Percentiles rank a stretch among this genome's conserved stretches.
Evolutionary conservation across 2,888 invertebrate species (phyloP).

Genomic region (Trichopria drosophilae): DNA sequence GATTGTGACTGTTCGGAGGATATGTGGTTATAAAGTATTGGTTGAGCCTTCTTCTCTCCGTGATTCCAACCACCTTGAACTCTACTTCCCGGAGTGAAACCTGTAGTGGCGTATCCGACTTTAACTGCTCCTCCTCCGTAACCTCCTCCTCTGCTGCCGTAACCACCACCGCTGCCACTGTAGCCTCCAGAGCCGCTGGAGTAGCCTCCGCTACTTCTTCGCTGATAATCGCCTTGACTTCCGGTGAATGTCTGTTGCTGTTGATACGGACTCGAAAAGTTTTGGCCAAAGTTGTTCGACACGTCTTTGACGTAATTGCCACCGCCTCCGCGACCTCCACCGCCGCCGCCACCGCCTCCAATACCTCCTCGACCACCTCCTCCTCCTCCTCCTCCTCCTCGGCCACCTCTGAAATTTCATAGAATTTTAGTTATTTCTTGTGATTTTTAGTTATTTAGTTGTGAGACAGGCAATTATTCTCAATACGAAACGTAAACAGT

Average conservation of each 20-base stretch:
- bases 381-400: constrained; percentile 47
- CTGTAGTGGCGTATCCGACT: constrained; percentile 38
- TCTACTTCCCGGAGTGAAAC: constrained; percentile 47
- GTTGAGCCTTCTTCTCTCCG: too few species aligned
- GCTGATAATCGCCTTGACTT: constrained; percentile 38
- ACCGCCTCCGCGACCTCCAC: constrained; percentile 39
- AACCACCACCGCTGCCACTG: constrained; percentile 34
- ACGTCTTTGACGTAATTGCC: constrained; percentile 44
- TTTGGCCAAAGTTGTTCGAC: constrained; percentile 44
- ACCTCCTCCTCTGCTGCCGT: constrained; percentile 38
- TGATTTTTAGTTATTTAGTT: too few species aligned
- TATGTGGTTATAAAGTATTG: too few species aligned
- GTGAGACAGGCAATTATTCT: too few species aligned
- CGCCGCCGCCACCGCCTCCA: constrained; percentile 44
- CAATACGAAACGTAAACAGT: too few species aligned
- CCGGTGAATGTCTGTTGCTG: constrained; percentile 35
- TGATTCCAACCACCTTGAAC: constrained; percentile 55
- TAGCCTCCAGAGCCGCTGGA: constrained; percentile 38
- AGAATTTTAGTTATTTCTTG: constrained; percentile 13
- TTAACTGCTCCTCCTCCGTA: constrained; percentile 33
- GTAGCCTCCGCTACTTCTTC: constrained; percentile 58
- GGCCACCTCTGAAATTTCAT: constrained; percentile 48
- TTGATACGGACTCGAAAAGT: constrained; percentile 40
- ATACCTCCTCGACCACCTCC: constrained; percentile 45
- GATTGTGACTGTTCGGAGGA: too few species aligned